Percentiles rank a stretch among this genome's conserved stretches.
Conservation (phyloP, 2,797 vertebrate genomes). For the Liasis olivaceus region DNA sequence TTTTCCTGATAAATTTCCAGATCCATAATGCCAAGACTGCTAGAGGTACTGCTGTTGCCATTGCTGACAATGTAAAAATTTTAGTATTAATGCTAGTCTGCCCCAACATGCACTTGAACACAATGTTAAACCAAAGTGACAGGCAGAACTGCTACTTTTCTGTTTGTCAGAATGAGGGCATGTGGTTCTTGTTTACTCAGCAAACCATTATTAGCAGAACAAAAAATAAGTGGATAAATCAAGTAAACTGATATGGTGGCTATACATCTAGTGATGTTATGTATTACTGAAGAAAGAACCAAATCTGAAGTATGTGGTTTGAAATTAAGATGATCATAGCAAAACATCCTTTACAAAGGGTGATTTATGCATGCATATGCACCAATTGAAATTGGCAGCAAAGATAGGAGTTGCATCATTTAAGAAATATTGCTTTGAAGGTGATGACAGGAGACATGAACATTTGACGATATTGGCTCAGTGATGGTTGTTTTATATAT, state of each 20-base stretch:
- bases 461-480: not conserved
- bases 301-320: slow-evolving; percentile 1
- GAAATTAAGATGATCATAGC: slow-evolving; percentile 4
- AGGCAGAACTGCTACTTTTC: not conserved
- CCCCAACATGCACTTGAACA: slow-evolving; percentile 51
- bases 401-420: not conserved
- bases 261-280: slow-evolving; percentile 15
- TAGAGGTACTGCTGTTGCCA: slow-evolving; percentile 93
- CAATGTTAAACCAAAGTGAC: slow-evolving; percentile 27
- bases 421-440: not conserved
- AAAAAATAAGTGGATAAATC: slow-evolving; percentile 15
- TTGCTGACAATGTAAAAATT: slow-evolving; percentile 88
- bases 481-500: not conserved
- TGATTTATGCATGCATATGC: not conserved
- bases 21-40: slow-evolving; percentile 89
- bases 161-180: slow-evolving; percentile 5
- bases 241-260: slow-evolving; percentile 10
- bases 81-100: slow-evolving; percentile 74
- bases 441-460: not conserved
- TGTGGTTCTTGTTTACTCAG: slow-evolving; percentile 7
- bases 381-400: not conserved
- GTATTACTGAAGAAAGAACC: not conserved
- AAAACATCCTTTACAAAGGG: slow-evolving; percentile 10
- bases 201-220: slow-evolving; percentile 38
- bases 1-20: slow-evolving; percentile 91